Evolutionary conservation across 2,113 vertebrate species (phyloP), one percentile per base, ranked within the genome.

Genomic region (Pachycephala philippinensis): DNA sequence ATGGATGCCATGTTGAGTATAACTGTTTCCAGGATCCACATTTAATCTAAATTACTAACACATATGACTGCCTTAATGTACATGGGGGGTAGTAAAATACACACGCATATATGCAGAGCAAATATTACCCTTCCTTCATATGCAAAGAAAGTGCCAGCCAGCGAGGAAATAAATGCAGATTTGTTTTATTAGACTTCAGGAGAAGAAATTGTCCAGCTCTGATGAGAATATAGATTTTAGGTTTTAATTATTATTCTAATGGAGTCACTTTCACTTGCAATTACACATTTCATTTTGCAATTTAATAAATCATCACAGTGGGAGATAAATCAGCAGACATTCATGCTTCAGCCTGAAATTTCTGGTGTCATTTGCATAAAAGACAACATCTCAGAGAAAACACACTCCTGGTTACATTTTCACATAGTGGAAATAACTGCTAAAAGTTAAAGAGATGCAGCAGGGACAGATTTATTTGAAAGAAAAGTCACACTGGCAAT

Each of bases 361-460:
- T 92, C 90, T 96, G n/a, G 63, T 96, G 68, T 84, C n/a, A 89
- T 97, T 90, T 95, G n/a, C 79, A 77, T 45, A 74, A 50, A 72
- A 75, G 30, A 56, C 26, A 74, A 59, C 14, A 69, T 33, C 49
- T 78, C 49, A 78, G 26, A 87, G 18, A 87, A 95, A 92, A 90
- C 15, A 70, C 18, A 44, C 7, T 93, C 53, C 69, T 95, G 56
- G 60, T 90, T 92, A 50, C 91, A 80, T 81, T 94, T 94, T 94
- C 81, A 89, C 42, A 70, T 16, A n/a, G 63, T 30, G 75, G 50
- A 95, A 97, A 77, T 61, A 82, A 50, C 70, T 80, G 57, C 24
- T 78, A 81, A 79, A 60, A 72, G 9, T 2, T n/a, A 15, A 82
- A 81, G 16, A 80, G 10, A 52, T 35, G 13, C 4, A 72, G 6